Base-by-base conservation (phyloP, 1,140 invertebrate genomes). In the Saxidomus purpurata region DNA sequence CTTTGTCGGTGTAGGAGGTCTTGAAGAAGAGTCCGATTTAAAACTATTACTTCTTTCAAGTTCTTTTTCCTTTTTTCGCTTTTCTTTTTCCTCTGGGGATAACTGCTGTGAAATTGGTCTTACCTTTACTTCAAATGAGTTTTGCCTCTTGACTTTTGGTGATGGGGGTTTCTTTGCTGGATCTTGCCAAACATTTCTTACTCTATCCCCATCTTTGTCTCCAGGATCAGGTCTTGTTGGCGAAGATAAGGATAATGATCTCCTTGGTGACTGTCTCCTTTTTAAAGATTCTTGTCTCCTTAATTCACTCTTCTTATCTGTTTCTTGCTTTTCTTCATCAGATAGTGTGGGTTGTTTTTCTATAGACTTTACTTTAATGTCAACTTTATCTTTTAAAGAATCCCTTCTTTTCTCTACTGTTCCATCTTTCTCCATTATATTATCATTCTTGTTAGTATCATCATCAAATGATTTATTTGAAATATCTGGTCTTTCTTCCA, bases 121-220 rank as follows among this genome's bases (percentile, higher is more conserved):
- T 11, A 87, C 76, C 67, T 87, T 87, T 25, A 87, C 43, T 52
- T 87, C 85, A 87, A 87, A 87, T 38, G 85, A 87, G 43, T 80
- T 59, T 28, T 49, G 61, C 25, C 85, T 38, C 31, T 87, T 87
- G 11, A 87, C 4, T 61, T 80, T 87, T 15, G 85, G 85, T n/a
- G 85, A 87, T 67, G 85, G 85, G 0, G 85, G 85, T 69, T 87
- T 87, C 38, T 43, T 69, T 40, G 36, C 19, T 31, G 34, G 38
- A n/a, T 79, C 74, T 47, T 67, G 74, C 85, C 85, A 87, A 19
- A 87, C 49, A 80, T 87, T 87, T 63, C 85, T 61, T 22, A 25
- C n/a, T 49, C 85, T 87, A 8, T 87, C 85, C 8, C 28, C 36
- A 79, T 77, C 55, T 17, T 34, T 85, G n/a, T 52, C 69, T 25